A percentile compares a stretch with the other conserved stretches of the same genome.
These are phyloP conservation scores for Cerceris ruficornis DNA, from an alignment of 2,888 invertebrate species.

Conservation along the genomic window DNA sequence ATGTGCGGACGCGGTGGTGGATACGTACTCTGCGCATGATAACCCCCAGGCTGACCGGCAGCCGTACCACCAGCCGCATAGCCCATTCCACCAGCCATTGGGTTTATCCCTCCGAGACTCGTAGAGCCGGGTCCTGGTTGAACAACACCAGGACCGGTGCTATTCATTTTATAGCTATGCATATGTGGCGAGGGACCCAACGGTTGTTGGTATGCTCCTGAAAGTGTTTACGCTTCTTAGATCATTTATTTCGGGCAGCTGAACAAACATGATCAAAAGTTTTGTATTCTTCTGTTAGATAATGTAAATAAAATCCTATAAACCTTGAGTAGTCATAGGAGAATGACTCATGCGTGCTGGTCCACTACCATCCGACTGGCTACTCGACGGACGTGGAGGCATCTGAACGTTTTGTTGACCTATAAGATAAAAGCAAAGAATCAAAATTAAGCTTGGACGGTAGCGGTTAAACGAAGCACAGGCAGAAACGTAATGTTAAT, in stretches of 20 bases:
- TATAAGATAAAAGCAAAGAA: constrained; percentile 73
- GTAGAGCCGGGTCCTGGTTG: constrained; percentile 83
- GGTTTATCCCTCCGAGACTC: constrained; percentile 76
- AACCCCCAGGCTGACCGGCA: constrained; percentile 83
- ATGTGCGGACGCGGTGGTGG: constrained; percentile 82
- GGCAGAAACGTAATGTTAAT: too few species aligned
- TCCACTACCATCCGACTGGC: constrained; percentile 84
- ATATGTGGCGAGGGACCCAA: constrained; percentile 85
- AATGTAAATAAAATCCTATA: not conserved
- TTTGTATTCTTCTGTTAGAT: not conserved
- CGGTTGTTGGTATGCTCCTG: constrained; percentile 84
- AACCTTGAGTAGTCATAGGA: constrained; percentile 86
- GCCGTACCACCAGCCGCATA: constrained; percentile 77
- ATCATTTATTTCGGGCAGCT: not conserved
- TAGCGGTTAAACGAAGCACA: too few species aligned
- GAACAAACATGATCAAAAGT: not conserved
- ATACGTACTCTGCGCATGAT: constrained; percentile 79
- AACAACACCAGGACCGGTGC: constrained; percentile 80
- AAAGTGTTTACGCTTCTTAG: constrained; percentile 18
- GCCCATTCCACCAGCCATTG: constrained; percentile 78
- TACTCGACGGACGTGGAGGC: constrained; percentile 96
- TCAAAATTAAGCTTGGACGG: not conserved
- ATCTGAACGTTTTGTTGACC: constrained; percentile 97
- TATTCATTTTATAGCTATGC: constrained; percentile 85
- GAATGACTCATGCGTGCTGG: constrained; percentile 88